These are phyloP conservation scores for Cyaniris semiargus DNA, from an alignment of 2,888 invertebrate genomes.

Conservation along the genomic window DNA sequence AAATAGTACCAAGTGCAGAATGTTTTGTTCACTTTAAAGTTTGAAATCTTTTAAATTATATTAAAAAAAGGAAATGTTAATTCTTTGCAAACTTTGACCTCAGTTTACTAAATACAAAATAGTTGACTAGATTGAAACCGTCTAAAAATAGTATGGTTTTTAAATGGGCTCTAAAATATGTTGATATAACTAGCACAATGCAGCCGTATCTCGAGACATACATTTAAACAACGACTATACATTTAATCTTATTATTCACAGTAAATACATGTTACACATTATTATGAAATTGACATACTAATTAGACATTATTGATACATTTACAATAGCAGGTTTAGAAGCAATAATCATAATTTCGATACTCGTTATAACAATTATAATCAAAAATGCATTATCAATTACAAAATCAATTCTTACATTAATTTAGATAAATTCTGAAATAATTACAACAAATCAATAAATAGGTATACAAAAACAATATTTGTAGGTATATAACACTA, in stretches of 20 bases:
- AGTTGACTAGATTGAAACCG: background rate
- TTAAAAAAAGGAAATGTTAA: background rate
- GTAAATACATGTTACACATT: conserved; percentile 19
- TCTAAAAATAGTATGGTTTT: conserved; percentile 7
- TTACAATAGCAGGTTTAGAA: background rate
- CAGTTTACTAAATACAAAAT: background rate
- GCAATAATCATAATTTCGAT: background rate
- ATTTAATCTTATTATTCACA: conserved; percentile 24
- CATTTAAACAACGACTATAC: conserved; percentile 22
- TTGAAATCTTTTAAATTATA: background rate
- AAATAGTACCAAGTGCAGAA: background rate
- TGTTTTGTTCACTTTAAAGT: background rate
- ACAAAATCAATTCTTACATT: background rate
- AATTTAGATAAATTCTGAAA: background rate
- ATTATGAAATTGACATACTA: conserved; percentile 15
- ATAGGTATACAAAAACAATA: background rate
- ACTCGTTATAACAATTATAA: background rate
- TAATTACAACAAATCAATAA: background rate
- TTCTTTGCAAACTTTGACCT: background rate
- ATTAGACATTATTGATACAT: conserved; percentile 18
- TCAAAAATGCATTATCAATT: background rate
- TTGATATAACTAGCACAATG: background rate
- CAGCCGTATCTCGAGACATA: conserved; percentile 1
- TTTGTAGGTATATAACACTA: conserved; percentile 5
- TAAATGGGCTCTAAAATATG: conserved; percentile 3